Base-by-base conservation (phyloP, 2,888 invertebrate genomes). In the Caenorhabditis becei region DNA sequence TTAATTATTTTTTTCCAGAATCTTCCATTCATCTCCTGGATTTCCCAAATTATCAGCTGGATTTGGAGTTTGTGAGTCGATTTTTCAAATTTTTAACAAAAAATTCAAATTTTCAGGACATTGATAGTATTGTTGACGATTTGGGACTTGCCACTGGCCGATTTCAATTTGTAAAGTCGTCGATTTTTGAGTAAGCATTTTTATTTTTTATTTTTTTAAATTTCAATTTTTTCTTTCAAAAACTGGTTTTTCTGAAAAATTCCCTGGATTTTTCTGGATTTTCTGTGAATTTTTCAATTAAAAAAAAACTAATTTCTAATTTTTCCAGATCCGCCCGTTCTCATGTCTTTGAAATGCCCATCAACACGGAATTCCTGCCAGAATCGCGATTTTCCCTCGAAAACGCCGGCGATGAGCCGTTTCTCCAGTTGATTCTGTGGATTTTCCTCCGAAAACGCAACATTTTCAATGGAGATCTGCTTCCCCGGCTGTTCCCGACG, bases 51-150 rank as follows among this genome's bases (percentile, higher is more conserved):
- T 66, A 24, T 35, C 23, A 63, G 23, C 5, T 72, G 23, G 67
- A 79, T 62, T 18, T 72, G 10, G 71, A 66, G 8, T 72, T 72
- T 62, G 78, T 79, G 24, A 65, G 65, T 66, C 11, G 11, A 53
- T 18, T 32, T n/a, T 28, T 35, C 18, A 44, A 47, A 10, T n/a
- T n/a, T n/a, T n/a, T n/a, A n/a, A n/a, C n/a, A n/a, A n/a, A n/a
- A n/a, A n/a, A n/a, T n/a, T n/a, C n/a, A n/a, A n/a, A n/a, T n/a
- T 63, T 80, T n/a, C 70, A 80, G 80, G 59, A 24, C 51, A 59
- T 56, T 63, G 63, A 69, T n/a, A 56, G 23, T 37, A 61, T 80
- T 53, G 56, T 80, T 2, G 80, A 80, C 32, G 80, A 80, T 28
- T 47, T 80, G 58, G 53, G 47, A 4, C 28, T 80, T 10, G 58